Evolutionary conservation across 2,888 invertebrate genomes (phyloP).

Genomic region (Nudaria mundana): DNA sequence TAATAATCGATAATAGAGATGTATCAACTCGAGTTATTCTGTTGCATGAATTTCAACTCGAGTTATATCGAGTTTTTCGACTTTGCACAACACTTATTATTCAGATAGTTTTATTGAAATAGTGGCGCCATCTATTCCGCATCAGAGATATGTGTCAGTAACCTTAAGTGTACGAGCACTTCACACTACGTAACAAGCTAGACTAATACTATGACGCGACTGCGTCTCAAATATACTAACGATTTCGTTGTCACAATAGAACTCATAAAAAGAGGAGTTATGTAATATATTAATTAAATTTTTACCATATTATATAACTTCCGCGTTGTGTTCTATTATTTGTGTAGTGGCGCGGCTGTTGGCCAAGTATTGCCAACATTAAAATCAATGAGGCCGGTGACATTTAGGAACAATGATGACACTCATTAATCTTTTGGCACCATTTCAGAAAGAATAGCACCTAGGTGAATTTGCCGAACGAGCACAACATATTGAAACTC

Average conservation of each 20-base stretch:
- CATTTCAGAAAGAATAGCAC: conserved; percentile 27
- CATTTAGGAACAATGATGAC: conserved; percentile 36
- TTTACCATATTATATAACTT: conserved; percentile 2
- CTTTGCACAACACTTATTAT: too few species aligned
- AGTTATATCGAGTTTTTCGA: too few species aligned
- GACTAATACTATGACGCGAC: conserved; percentile 14
- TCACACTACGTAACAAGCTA: conserved; percentile 47
- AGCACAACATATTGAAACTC: conserved; percentile 2
- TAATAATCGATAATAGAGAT: too few species aligned
- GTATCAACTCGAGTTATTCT: too few species aligned
- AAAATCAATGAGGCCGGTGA: conserved; percentile 33
- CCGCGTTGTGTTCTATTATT: conserved; percentile 5
- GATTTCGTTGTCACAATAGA: conserved; percentile 5
- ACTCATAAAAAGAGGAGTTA: neutral
- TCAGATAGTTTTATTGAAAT: too few species aligned
- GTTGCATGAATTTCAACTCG: too few species aligned
- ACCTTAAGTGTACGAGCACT: conserved; percentile 28
- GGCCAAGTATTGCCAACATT: conserved; percentile 22
- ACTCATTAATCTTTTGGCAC: conserved; percentile 17
- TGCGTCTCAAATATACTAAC: conserved; percentile 4
- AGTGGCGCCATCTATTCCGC: conserved; percentile 18
- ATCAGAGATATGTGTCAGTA: conserved; percentile 53
- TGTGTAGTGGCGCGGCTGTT: conserved; percentile 30
- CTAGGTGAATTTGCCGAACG: conserved; percentile 9
- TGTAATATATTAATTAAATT: neutral